Percentiles rank a stretch among this genome's conserved stretches.
phyloP scores from a whole-genome alignment of 2,797 vertebrate genomes.

The Peromyscus melanophrys region DNA sequence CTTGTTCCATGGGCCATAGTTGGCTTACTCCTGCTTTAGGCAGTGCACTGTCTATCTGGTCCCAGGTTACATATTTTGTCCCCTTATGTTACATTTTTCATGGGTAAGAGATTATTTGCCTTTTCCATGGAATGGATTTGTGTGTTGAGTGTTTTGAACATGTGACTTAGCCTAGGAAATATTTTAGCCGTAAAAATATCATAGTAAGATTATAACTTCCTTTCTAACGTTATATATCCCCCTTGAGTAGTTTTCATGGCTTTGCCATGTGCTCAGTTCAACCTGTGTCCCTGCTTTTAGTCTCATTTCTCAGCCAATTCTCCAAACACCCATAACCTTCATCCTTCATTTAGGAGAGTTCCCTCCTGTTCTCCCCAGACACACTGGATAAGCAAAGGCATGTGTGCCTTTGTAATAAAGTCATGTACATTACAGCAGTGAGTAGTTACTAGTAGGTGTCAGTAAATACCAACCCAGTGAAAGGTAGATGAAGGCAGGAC shows the following conservation, averaged over 20 bases:
- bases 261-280: slow-evolving; percentile 24
- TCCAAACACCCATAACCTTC: slow-evolving; percentile 25
- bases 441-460: background rate
- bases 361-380: background rate
- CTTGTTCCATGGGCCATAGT: background rate
- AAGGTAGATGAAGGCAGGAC: background rate
- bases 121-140: slow-evolving; percentile 43
- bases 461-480: background rate
- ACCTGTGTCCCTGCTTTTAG: slow-evolving; percentile 65
- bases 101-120: slow-evolving; percentile 1
- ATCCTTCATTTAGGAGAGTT: background rate
- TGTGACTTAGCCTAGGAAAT: slow-evolving; percentile 64
- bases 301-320: slow-evolving; percentile 75
- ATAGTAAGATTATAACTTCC: slow-evolving; percentile 62
- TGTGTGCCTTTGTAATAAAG: slow-evolving; percentile 9
- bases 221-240: slow-evolving; percentile 42
- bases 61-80: background rate
- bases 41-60: background rate
- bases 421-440: background rate
- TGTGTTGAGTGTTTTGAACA: slow-evolving; percentile 48
- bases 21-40: slow-evolving; percentile 30
- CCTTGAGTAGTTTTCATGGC: slow-evolving; percentile 58
- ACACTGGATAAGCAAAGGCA: slow-evolving; percentile 37
- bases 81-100: slow-evolving; percentile 5
- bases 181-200: slow-evolving; percentile 70